Base-by-base conservation (phyloP, 2,113 vertebrate genomes). In the Scalopus aquaticus region DNA sequence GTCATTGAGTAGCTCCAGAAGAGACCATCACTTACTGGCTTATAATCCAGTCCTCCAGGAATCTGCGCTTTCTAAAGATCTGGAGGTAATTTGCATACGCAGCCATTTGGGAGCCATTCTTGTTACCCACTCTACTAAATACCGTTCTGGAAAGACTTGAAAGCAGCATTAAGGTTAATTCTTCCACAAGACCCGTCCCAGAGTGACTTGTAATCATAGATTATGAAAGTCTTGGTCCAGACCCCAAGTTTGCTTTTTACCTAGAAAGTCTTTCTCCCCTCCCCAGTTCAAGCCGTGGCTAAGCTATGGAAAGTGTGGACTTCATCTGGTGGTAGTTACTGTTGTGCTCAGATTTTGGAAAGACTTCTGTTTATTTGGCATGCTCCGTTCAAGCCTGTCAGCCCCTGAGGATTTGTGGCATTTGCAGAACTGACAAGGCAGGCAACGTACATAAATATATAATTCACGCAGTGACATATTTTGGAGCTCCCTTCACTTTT, bases 381-480 rank as follows among this genome's bases (percentile, higher is more conserved):
- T 2, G 39, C 64, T 96, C 78, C 28, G 49, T 72, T 74, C 62
- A 56, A 67, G 88, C 92, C 90, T 94, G 84, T 88, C 77, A 72
- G 94, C 44, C 96, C 88, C 78, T 30, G 39, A 85, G 90, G 96
- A 89, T 95, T 92, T 96, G 88, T 93, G 92, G 95, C 95, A 92
- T 97, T 95, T 96, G 90, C 81, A 95, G 88, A 95, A 95, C 93
- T 95, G 96, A 95, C 92, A 95, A 96, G 89, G 46, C 95, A 96
- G 76, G 84, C 79, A 93, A 65, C 88, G 88, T 91, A 93, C 96
- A 51, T 51, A 97, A 96, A 96, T 95, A 85, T 94, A 78, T 97
- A 94, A 94, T 96, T 96, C 97, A 95, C 74, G 39, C 81, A 95
- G 82, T 62, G 88, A 94, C 92, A 79, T 96, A 83, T 90, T 97